Evolutionary conservation across 2,797 vertebrate genomes (phyloP), one percentile per base, ranked within the genome.

Genomic region (Trachops cirrhosus): DNA sequence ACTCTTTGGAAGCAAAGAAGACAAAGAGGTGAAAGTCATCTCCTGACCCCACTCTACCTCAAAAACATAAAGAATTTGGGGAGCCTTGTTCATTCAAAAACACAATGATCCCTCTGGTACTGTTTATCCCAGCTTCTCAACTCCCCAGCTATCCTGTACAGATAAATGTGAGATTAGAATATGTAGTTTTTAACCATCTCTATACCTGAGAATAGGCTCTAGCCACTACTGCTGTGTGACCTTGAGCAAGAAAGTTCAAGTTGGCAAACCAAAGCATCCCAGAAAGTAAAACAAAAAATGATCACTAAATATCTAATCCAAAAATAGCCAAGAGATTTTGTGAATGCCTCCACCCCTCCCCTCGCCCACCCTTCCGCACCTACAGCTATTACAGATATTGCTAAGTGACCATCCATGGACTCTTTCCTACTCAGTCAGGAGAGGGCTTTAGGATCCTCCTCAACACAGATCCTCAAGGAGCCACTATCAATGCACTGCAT

Each of bases 241-340:
- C 77, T 88, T 92, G 44, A 16, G 22, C 21, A 74, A 92, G 68
- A 89, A 39, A 80, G 32, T 26, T 80, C 34, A 75, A 82, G 59
- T 78, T 62, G 85, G 24, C 46, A 93, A 94, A 86, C 39, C 52
- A 93, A 82, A 93, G 57, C 44, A 86, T 75, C 48, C 16, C 41
- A 90, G 22, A 84, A 94, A 57, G 21, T 39, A 96, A 52, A 86
- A 80, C 29, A 83, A 84, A 86, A 74, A 70, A 6, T 89, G 71
- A 71, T 10, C 41, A 71, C 90, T 52, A 88, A 85, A 84, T 22
- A 24, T 32, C 21, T 32, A 54, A 12, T 44, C 39, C 39, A 74
- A 95, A 87, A 95, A 52, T 10, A 75, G 34, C 37, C 54, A 48
- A 46, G 37, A 78, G 37, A 84, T 71, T 57, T 18, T 3, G 0